A percentile compares a stretch with the other conserved stretches of the same genome.
phyloP scores from a whole-genome alignment of 2,113 vertebrate species.

The Prunella himalayana region DNA sequence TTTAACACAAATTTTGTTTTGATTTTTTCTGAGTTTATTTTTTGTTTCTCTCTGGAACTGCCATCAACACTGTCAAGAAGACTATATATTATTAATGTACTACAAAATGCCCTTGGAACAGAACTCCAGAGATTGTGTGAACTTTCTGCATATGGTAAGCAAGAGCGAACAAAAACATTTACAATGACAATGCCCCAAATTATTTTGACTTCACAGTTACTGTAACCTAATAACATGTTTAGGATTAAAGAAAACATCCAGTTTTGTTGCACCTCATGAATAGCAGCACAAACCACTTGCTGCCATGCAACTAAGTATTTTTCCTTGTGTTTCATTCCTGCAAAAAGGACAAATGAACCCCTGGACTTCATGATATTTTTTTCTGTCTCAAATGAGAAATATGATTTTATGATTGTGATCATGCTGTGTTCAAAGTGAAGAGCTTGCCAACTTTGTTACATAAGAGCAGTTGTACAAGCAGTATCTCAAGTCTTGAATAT shows the following conservation, averaged over 20 bases:
- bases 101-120: neutral
- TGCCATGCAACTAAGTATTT: neutral
- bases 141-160: neutral
- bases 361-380: neutral
- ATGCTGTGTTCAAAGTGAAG: neutral
- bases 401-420: neutral
- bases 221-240: neutral
- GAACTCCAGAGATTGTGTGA: neutral
- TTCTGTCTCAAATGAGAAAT: neutral
- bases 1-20: neutral
- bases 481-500: neutral
- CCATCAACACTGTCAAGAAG: neutral
- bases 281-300: neutral
- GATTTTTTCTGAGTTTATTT: neutral
- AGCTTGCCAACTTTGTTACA: neutral
- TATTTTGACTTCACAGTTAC: neutral
- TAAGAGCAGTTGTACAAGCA: neutral
- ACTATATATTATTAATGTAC: neutral
- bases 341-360: neutral
- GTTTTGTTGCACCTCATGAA: neutral
- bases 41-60: neutral
- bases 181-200: neutral
- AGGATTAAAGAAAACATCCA: neutral
- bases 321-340: neutral
- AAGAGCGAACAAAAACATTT: neutral